These are phyloP conservation scores for Heterotis niloticus DNA, from an alignment of 2,113 vertebrate genomes.

Conservation along the genomic window DNA sequence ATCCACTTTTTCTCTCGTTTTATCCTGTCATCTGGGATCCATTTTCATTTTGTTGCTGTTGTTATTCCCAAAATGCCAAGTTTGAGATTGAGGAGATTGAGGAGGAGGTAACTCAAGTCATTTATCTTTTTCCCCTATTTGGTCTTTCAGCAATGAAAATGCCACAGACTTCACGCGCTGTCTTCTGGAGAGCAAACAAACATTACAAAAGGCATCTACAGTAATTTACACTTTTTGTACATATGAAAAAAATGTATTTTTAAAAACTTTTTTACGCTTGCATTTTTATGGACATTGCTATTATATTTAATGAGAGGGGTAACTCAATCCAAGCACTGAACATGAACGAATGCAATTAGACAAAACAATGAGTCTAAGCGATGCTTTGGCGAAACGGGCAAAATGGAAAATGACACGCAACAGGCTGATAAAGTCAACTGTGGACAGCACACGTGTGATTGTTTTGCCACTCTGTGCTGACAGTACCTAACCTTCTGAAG, in stretches of 20 bases:
- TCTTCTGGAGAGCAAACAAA: neutral
- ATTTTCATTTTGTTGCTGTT: slow-evolving; percentile 68
- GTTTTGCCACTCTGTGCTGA: neutral
- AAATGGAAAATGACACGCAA: neutral
- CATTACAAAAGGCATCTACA: neutral
- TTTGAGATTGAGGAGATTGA: slow-evolving; percentile 47
- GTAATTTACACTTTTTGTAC: neutral
- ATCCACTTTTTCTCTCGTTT: slow-evolving; percentile 39
- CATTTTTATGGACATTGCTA: neutral
- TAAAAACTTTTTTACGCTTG: neutral
- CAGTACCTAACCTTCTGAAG: neutral
- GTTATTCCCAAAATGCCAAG: slow-evolving; percentile 70
- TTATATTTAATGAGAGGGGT: neutral
- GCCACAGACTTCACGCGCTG: neutral
- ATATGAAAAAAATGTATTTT: neutral
- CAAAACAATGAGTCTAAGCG: neutral
- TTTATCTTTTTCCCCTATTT: slow-evolving; percentile 51
- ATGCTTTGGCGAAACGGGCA: neutral
- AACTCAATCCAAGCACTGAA: neutral
- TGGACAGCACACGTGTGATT: neutral
- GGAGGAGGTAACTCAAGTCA: slow-evolving; percentile 65
- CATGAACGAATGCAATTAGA: slow-evolving; percentile 5
- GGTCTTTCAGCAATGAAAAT: slow-evolving; percentile 8
- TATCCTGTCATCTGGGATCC: slow-evolving; percentile 65
- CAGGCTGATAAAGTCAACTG: neutral